These are phyloP conservation scores for Mesocentrotus franciscanus DNA, from an alignment of 53 echinoderm and acorn worm species.

Conservation along the genomic window DNA sequence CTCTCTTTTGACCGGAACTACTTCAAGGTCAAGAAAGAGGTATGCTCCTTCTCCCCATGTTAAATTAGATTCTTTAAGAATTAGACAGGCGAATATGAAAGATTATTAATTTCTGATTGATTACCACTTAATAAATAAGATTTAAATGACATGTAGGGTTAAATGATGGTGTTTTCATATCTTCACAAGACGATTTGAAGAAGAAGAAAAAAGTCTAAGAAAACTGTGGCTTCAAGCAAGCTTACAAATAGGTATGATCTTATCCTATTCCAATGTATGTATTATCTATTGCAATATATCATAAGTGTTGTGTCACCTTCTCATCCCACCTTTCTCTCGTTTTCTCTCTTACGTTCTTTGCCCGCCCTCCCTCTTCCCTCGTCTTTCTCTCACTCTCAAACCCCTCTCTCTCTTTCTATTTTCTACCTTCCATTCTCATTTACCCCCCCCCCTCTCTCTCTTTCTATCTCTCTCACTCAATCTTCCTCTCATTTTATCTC, in stretches of 20 bases:
- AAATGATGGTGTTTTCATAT: neutral
- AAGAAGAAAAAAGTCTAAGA: too few relatives aligned
- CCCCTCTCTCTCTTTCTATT: neutral
- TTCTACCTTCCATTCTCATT: too few relatives aligned
- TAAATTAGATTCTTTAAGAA: neutral
- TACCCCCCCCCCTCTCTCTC: too few relatives aligned
- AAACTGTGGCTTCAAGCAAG: too few relatives aligned
- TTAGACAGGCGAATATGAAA: neutral
- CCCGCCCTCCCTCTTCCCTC: too few relatives aligned
- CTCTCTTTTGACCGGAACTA: slow-evolving; percentile 91
- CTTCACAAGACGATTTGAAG: neutral
- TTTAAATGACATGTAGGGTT: too few relatives aligned
- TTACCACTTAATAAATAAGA: neutral
- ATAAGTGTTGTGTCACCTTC: too few relatives aligned
- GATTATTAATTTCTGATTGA: neutral
- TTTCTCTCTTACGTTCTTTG: neutral
- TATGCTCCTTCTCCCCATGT: slow-evolving; percentile 30
- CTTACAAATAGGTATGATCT: neutral
- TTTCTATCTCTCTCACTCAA: neutral
- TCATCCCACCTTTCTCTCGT: neutral
- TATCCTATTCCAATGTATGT: too few relatives aligned
- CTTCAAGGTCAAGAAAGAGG: slow-evolving; percentile 93
- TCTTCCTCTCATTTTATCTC: neutral
- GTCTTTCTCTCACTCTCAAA: neutral
- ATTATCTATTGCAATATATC: too few relatives aligned